Conservation (phyloP, 2,888 invertebrate genomes). For the Arctia plantaginis region DNA sequence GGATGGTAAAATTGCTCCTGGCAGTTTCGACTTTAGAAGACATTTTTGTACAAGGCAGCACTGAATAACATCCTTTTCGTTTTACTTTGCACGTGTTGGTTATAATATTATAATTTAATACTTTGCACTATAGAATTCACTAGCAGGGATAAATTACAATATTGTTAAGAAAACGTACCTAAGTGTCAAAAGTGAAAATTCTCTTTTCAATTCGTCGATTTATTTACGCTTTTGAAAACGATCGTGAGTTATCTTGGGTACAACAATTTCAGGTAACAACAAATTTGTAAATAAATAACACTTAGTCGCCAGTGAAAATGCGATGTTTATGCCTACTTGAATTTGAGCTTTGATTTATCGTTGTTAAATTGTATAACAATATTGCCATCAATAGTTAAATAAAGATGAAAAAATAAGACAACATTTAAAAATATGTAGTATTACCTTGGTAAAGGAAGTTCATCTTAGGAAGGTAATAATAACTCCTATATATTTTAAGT, state of each 20-base stretch:
- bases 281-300: neutral
- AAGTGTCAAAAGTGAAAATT: neutral
- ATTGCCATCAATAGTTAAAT: too few relatives aligned
- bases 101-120: constrained; percentile 3
- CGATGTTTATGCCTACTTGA: neutral
- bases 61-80: constrained; percentile 13
- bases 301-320: neutral
- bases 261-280: neutral
- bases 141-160: neutral
- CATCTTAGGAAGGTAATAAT: too few relatives aligned
- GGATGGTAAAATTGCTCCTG: constrained; percentile 22
- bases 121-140: neutral
- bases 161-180: neutral
- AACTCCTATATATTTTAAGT: too few relatives aligned
- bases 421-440: too few relatives aligned
- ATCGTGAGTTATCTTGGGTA: neutral
- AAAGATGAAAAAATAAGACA: too few relatives aligned
- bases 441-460: too few relatives aligned
- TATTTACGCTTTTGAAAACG: neutral
- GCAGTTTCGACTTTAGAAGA: constrained; percentile 19
- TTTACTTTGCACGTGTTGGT: constrained; percentile 6
- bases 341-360: neutral
- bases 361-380: too few relatives aligned
- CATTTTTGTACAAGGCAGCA: constrained; percentile 12
- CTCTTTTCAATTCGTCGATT: neutral